Conservation (phyloP, 2,797 vertebrate species). For the Premnoplex brunnescens region DNA sequence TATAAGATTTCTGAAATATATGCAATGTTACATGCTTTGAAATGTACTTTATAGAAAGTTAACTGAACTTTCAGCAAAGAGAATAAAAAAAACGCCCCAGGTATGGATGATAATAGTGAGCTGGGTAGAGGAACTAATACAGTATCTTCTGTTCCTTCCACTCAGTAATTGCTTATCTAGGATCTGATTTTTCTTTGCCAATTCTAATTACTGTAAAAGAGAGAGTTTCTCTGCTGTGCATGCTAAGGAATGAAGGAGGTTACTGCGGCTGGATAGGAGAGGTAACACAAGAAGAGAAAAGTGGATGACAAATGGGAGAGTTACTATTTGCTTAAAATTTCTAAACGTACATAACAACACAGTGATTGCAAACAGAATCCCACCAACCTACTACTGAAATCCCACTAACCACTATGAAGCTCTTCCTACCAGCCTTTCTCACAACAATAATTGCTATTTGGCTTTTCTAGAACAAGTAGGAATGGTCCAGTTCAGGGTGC, state of each 20-base stretch:
- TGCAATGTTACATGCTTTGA: not conserved
- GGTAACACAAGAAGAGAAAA: not conserved
- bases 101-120: not conserved
- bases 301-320: not conserved
- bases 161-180: not conserved
- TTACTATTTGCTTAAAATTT: not conserved
- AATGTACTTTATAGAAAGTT: not conserved
- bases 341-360: rapidly evolving
- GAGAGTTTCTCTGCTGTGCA: not conserved
- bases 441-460: not conserved
- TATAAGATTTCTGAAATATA: not conserved
- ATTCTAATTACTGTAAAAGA: not conserved
- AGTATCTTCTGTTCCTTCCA: not conserved
- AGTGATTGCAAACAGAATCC: not conserved
- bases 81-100: rapidly evolving
- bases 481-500: not conserved
- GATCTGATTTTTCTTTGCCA: not conserved
- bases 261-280: not conserved
- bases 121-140: not conserved
- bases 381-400: not conserved
- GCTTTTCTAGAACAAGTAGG: not conserved
- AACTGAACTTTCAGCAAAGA: not conserved
- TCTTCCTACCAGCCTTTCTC: not conserved
- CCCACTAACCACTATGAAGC: not conserved
- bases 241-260: not conserved